phyloP scores from a whole-genome alignment of 2,797 vertebrate species.

The Eremophila alpestris region DNA sequence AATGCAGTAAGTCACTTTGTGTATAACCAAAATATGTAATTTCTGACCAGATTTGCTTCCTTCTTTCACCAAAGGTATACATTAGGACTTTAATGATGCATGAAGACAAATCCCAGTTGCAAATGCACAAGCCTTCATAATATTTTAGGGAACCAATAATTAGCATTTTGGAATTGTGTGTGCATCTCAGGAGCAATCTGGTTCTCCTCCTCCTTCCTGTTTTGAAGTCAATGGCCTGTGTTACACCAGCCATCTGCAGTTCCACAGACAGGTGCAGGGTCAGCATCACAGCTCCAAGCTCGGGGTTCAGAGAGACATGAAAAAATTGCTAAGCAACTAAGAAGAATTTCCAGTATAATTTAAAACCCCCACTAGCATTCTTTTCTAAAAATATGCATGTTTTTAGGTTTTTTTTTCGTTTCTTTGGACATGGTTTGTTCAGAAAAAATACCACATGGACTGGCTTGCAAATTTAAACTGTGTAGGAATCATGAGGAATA shows the following conservation, averaged over 20 bases:
- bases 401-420: background rate
- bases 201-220: conserved; percentile 76
- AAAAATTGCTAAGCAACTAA: conserved; percentile 67
- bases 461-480: background rate
- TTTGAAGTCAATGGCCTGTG: conserved; percentile 74
- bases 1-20: background rate
- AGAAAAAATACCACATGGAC: background rate
- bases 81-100: conserved; percentile 58
- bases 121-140: conserved; percentile 52
- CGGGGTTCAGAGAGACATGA: conserved; percentile 39
- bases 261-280: conserved; percentile 73
- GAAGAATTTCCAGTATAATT: conserved; percentile 32
- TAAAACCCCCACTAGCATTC: background rate
- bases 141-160: conserved; percentile 74
- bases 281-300: conserved; percentile 62
- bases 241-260: conserved; percentile 75
- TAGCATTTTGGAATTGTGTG: conserved; percentile 69
- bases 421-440: background rate
- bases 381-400: background rate
- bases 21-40: conserved; percentile 5
- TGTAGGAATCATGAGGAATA: background rate
- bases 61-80: conserved; percentile 31
- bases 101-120: conserved; percentile 57
- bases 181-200: conserved; percentile 70
- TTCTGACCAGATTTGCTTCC: conserved; percentile 26